These are phyloP conservation scores for Chitala chitala DNA, from an alignment of 2,113 vertebrate genomes.

Conservation along the genomic window DNA sequence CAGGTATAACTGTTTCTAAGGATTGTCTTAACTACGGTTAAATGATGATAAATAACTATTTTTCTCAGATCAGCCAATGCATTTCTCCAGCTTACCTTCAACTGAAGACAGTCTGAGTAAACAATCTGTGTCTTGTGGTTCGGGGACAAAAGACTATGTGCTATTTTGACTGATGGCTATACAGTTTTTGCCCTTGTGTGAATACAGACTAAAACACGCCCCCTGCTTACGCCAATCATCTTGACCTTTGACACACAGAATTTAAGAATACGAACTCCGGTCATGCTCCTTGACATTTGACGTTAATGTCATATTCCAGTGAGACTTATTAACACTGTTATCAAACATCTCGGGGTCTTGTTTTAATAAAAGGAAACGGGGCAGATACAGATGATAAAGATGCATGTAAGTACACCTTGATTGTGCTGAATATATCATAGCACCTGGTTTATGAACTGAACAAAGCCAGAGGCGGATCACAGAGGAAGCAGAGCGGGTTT, in stretches of 20 bases:
- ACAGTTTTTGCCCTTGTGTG: neutral
- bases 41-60: neutral
- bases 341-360: neutral
- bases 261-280: too few species aligned
- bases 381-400: neutral
- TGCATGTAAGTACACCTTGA: neutral
- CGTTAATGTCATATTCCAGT: too few species aligned
- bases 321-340: too few species aligned
- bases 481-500: neutral
- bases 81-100: slow-evolving; percentile 8
- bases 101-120: neutral
- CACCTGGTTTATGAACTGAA: neutral
- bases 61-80: neutral
- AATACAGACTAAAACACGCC: slow-evolving; percentile 7
- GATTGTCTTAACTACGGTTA: neutral
- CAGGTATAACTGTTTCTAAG: neutral
- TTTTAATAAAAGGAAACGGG: neutral
- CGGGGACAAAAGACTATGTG: neutral
- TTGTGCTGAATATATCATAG: neutral
- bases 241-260: neutral
- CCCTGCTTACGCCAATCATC: neutral
- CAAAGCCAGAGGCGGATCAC: neutral
- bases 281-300: neutral
- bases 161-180: slow-evolving; percentile 20
- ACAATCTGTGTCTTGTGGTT: neutral